A percentile compares a stretch with the other conserved stretches of the same genome.
These are phyloP conservation scores for Metaphire vulgaris DNA, from an alignment of 1,140 invertebrate genomes.

Conservation along the genomic window DNA sequence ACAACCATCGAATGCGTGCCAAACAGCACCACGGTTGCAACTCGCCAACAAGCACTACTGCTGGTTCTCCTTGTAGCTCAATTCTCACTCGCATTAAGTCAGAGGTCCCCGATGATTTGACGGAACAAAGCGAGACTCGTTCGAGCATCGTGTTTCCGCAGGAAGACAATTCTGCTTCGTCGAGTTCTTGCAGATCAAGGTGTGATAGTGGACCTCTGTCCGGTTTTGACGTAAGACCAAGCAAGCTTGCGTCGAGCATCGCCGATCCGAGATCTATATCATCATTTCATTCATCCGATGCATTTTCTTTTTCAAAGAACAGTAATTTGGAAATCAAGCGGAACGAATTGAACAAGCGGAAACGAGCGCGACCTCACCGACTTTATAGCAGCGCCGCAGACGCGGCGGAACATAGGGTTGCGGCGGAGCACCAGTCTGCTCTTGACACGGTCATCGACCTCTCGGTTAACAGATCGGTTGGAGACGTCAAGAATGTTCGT, in stretches of 20 bases:
- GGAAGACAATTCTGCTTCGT: not conserved
- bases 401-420: not conserved
- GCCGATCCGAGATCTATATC: not conserved
- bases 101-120: not conserved
- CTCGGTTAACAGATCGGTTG: not conserved
- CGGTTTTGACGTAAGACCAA: not conserved
- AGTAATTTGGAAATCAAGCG: not conserved
- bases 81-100: not conserved
- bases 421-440: not conserved
- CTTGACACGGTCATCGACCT: not conserved
- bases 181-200: not conserved
- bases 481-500: not conserved
- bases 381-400: not conserved
- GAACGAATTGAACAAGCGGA: constrained; percentile 8
- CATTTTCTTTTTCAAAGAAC: not conserved
- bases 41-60: not conserved
- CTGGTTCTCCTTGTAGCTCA: not conserved
- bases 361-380: constrained; percentile 15
- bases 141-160: not conserved
- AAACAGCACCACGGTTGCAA: constrained; percentile 58
- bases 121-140: not conserved
- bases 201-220: not conserved
- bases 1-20: constrained; percentile 95
- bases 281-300: no score
- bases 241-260: not conserved